Evolutionary conservation across 2,113 vertebrate genomes (phyloP), one percentile per base, ranked within the genome.

Genomic region (Cichladusa arquata): DNA sequence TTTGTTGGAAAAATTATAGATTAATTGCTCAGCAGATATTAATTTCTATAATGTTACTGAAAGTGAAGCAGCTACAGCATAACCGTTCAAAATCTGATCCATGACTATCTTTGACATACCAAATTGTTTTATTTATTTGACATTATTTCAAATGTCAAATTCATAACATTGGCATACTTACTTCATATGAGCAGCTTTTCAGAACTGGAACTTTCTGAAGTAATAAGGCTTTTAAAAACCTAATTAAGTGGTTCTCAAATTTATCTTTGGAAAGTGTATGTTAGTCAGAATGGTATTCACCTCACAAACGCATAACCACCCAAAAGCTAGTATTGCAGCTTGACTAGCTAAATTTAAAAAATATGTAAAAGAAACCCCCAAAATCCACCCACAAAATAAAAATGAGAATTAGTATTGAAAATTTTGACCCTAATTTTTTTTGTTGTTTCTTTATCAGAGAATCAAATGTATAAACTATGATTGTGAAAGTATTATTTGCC

Each of bases 1-100:
- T 87, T 88, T 73, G 23, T 67, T 81, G 18, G 28, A 67, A 81
- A 91, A 93, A 80, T 26, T 20, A 57, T 24, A 44, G 22, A 81
- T 65, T 58, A 57, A 73, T 82, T 91, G 29, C 4, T 25, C 17
- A 70, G 28, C 8, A 84, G 25, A 47, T 62, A 66, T 0, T 31
- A 33, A 80, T 76, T 84, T 74, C 14, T 74, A 16, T 51, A 70
- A 51, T 71, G 40, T 10, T 15, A 67, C 40, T 91, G 38, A 62
- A 91, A 86, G 67, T 81, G 13, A 81, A 93, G 34, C 25, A 81
- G 18, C 13, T 81, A 60, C 28, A 72, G 14, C 5, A 44, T 60
- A 83, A 58, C 14, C n/a, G 9, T 10, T 64, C 48, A 78, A 62
- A 36, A 74, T 36, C 20, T 67, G 6, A 51, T 60, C 19, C 33